Evolutionary conservation across 2,113 vertebrate species (phyloP), one percentile per base, ranked within the genome.

Genomic region (Gallinago paraguaiae): DNA sequence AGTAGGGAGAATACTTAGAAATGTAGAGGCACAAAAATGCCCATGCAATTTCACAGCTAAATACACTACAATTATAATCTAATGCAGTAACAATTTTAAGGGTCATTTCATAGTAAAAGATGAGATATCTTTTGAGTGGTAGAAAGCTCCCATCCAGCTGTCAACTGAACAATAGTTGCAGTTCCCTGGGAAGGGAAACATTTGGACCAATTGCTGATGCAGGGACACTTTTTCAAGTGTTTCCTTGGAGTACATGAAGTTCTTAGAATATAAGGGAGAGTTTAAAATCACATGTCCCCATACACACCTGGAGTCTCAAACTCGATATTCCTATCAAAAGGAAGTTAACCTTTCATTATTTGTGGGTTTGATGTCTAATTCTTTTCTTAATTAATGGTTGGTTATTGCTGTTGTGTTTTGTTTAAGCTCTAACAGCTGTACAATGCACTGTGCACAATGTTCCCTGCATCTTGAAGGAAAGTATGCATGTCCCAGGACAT

Each of bases 31-130:
- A 83, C 84, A 70, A 60, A 94, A 94, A 87, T 0, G 54, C 84
- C 93, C 75, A 46, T 90, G 88, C 86, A 96, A 94, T 96, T 96
- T 96, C 95, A 96, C 88, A 96, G 93, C 80, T 95, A 96, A 94
- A 96, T 93, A 94, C 80, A 79, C 92, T 83, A 84, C 91, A 93
- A 89, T 95, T 95, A 93, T 92, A 91, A 93, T 95, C 77, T 84
- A 90, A 79, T 72, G 88, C 83, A 95, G 61, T 95, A 96, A 91
- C 72, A 75, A 96, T 96, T 95, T 96, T 82, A 93, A 97, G 96
- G 95, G 94, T 95, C 91, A 92, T 96, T 96, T 96, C 82, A 60
- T 90, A 69, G 61, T 31, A 61, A 54, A 65, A 93, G 61, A 83
- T 46, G 78, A 83, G 72, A 76, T 92, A 54, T 41, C 31, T 35